Conservation (phyloP, 2,113 vertebrate genomes). For the Apodemus speciosus region DNA sequence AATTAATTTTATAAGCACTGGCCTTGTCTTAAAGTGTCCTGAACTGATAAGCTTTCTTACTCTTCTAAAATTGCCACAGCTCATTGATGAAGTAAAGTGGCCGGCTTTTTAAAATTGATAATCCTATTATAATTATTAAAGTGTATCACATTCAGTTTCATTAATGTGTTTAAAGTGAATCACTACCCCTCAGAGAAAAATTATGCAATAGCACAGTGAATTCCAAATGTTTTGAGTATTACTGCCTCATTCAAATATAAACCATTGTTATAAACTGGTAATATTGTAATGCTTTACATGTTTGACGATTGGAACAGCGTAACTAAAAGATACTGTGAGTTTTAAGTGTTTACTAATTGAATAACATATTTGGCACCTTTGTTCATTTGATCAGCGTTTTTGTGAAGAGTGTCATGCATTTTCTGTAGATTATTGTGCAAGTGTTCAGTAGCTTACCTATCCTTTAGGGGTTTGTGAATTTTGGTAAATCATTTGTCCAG, state of each 20-base stretch:
- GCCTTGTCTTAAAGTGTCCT: slow-evolving; percentile 82
- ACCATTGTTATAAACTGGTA: neutral
- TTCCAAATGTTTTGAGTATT: slow-evolving; percentile 10
- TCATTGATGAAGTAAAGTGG: slow-evolving; percentile 82
- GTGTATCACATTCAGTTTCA: slow-evolving; percentile 21
- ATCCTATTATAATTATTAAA: slow-evolving; percentile 69
- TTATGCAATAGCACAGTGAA: neutral
- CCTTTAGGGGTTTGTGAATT: neutral
- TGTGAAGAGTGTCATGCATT: neutral
- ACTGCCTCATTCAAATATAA: neutral
- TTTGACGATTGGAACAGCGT: neutral
- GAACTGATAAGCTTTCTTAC: slow-evolving; percentile 83
- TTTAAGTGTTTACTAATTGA: neutral
- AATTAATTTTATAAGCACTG: slow-evolving; percentile 84
- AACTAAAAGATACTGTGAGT: neutral
- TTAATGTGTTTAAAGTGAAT: slow-evolving; percentile 55
- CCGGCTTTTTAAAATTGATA: slow-evolving; percentile 75
- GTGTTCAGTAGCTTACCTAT: neutral
- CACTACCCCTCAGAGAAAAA: slow-evolving; percentile 33
- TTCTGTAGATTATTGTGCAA: neutral
- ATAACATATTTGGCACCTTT: neutral
- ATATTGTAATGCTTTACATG: neutral
- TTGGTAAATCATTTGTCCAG: neutral
- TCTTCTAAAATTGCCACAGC: slow-evolving; percentile 79
- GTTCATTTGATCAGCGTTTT: neutral